Conservation (phyloP, 2,888 invertebrate species). For the Leptura quadrifasciata region DNA sequence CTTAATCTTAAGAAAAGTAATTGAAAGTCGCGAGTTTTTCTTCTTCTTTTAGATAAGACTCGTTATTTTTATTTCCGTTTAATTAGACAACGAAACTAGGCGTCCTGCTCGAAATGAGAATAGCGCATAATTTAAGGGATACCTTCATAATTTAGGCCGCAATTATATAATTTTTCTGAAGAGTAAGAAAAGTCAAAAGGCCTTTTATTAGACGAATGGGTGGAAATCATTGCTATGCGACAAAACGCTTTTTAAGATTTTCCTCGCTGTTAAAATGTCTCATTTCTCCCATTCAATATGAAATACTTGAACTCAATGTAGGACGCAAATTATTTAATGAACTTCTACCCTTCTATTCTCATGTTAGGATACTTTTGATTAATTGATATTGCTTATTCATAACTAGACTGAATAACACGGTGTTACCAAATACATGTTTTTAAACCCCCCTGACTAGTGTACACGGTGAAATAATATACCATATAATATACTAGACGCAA, state of each 20-base stretch:
- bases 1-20: slow-evolving; percentile 40
- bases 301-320: too few relatives aligned
- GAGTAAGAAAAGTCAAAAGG: neutral
- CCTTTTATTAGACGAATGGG: neutral
- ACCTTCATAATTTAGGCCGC: neutral
- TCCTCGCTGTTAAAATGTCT: neutral
- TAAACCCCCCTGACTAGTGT: too few relatives aligned
- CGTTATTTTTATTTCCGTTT: slow-evolving; percentile 52
- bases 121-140: neutral
- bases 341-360: too few relatives aligned
- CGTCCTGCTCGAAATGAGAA: neutral
- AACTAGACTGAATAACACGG: too few relatives aligned
- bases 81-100: slow-evolving; percentile 43
- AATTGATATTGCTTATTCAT: too few relatives aligned
- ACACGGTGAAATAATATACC: too few relatives aligned
- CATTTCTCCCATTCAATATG: neutral
- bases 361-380: too few relatives aligned
- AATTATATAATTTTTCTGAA: slow-evolving; percentile 1
- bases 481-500: too few relatives aligned
- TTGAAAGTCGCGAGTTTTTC: slow-evolving; percentile 44
- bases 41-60: slow-evolving; percentile 43
- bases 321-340: too few relatives aligned
- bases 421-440: too few relatives aligned
- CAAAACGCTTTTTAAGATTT: slow-evolving; percentile 1
- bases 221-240: neutral